Evolutionary conservation across 2,113 vertebrate genomes (phyloP).

Genomic region (Crocuta crocuta): DNA sequence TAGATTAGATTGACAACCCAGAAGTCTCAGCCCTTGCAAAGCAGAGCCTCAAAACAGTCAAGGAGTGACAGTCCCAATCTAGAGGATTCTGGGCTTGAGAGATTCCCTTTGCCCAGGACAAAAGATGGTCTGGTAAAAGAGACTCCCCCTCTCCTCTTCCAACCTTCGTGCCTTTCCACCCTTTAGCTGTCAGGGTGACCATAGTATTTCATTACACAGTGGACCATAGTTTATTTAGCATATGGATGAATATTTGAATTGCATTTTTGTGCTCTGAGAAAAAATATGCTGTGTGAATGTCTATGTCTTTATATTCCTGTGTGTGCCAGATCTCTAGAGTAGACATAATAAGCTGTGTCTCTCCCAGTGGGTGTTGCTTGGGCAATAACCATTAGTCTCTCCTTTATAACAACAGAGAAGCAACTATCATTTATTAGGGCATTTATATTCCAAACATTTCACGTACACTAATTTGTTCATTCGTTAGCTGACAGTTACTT

Average conservation of each 20-base stretch:
- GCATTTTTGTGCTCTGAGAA: neutral
- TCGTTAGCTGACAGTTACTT: constrained; percentile 41
- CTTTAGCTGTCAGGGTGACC: neutral
- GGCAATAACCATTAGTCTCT: neutral
- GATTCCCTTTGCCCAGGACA: too few relatives aligned
- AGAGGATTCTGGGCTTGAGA: neutral
- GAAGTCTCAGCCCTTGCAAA: neutral
- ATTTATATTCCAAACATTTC: neutral
- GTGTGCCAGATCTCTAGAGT: neutral
- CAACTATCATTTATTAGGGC: neutral
- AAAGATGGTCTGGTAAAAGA: too few relatives aligned
- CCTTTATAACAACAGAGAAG: neutral
- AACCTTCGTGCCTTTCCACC: too few relatives aligned
- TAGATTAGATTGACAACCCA: neutral
- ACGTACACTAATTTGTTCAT: constrained; percentile 24
- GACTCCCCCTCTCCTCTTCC: neutral
- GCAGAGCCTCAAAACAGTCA: neutral
- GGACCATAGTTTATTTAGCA: neutral
- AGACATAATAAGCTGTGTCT: neutral
- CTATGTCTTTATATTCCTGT: fast-evolving
- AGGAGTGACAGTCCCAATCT: neutral
- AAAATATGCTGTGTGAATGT: neutral
- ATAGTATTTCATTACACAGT: neutral
- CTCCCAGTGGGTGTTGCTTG: neutral
- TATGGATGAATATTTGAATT: neutral